Evolutionary conservation across 2,888 invertebrate species (phyloP).

Genomic region (Tinea semifulvella): DNA sequence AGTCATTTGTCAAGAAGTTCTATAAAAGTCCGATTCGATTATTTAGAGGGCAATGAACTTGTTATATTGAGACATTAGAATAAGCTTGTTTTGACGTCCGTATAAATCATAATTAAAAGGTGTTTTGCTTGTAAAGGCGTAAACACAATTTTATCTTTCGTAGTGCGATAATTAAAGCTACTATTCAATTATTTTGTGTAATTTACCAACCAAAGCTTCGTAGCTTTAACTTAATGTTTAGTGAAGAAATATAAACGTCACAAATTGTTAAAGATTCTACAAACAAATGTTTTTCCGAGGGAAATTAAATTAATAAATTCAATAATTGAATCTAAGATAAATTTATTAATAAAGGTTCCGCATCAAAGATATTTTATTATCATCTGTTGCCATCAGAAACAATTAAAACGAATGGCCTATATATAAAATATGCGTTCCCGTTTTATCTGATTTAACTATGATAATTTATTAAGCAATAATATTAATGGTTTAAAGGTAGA

Average conservation of each 20-base stretch:
- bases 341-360: conserved; percentile 2
- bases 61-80: conserved; percentile 6
- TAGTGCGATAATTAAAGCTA: no score
- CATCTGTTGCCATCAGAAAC: conserved; percentile 3
- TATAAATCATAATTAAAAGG: not conserved
- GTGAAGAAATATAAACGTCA: no score
- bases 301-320: not conserved
- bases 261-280: no score
- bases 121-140: no score
- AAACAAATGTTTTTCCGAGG: no score
- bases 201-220: no score
- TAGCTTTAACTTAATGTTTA: no score
- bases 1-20: conserved; percentile 51
- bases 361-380: conserved; percentile 6
- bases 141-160: no score
- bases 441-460: conserved; percentile 46
- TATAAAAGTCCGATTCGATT: conserved; percentile 7
- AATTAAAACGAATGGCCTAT: conserved; percentile 12
- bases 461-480: conserved; percentile 46
- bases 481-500: conserved; percentile 51
- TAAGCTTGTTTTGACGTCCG: not conserved
- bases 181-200: no score
- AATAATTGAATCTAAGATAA: conserved; percentile 6
- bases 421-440: conserved; percentile 16
- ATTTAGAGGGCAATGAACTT: conserved; percentile 5